Evolutionary conservation across 2,797 vertebrate genomes (phyloP).

Genomic region (Hoplostethus mediterraneus): DNA sequence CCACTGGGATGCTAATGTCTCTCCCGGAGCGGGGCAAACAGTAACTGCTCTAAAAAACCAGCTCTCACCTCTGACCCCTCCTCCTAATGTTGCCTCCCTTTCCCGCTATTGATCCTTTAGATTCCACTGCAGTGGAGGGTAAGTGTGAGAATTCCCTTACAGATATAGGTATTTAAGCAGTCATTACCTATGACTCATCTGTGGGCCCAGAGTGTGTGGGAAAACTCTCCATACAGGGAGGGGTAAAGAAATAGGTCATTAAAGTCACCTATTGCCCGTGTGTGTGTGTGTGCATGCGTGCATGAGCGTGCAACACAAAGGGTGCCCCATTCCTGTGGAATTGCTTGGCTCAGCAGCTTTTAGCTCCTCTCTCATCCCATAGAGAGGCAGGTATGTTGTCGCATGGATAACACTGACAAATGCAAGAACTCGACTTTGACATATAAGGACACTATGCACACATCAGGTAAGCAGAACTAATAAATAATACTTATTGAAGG

Average conservation of each 20-base stretch:
- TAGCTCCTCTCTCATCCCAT: not conserved
- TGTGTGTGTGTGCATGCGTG: not conserved
- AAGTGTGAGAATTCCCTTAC: constrained; percentile 73
- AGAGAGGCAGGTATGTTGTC: constrained; percentile 36
- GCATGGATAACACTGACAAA: constrained; percentile 38
- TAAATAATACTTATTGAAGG: constrained; percentile 25
- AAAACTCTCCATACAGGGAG: constrained; percentile 57
- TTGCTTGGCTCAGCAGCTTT: constrained; percentile 19
- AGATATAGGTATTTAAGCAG: constrained; percentile 71
- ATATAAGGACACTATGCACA: constrained; percentile 18
- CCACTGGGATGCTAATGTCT: constrained; percentile 60
- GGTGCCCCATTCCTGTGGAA: constrained; percentile 43
- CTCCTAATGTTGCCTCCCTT: constrained; percentile 39
- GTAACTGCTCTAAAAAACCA: constrained; percentile 55
- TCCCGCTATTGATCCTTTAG: constrained; percentile 74
- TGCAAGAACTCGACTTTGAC: constrained; percentile 33
- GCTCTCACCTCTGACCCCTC: constrained; percentile 75
- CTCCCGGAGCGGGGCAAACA: constrained; percentile 62
- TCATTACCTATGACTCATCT: constrained; percentile 52
- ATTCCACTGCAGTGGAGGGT: constrained; percentile 75
- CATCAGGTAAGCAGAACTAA: constrained; percentile 65
- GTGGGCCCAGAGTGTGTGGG: constrained; percentile 59
- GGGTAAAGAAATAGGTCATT: constrained; percentile 54
- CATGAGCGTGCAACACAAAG: constrained; percentile 48
- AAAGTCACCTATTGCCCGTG: constrained; percentile 28